A percentile compares a stretch with the other conserved stretches of the same genome.
phyloP scores from a whole-genome alignment of 1,140 invertebrate genomes.

The Brachionus sp. region DNA sequence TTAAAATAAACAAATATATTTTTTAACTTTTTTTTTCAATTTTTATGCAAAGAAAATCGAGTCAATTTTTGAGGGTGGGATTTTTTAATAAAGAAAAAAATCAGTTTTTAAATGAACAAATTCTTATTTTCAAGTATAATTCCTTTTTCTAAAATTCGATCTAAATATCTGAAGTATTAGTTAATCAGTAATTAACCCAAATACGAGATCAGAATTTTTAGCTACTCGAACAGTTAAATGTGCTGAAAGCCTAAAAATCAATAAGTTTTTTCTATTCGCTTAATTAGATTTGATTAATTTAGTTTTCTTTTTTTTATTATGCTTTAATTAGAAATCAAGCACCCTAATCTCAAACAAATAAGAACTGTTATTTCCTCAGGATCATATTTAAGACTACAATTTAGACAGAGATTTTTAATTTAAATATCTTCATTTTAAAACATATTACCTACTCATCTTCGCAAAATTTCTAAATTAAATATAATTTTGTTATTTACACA shows the following conservation, averaged over 20 bases:
- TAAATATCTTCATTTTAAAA: neutral
- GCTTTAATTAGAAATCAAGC: neutral
- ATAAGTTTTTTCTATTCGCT: neutral
- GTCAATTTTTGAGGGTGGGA: too few relatives aligned
- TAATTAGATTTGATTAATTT: neutral
- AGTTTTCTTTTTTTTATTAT: neutral
- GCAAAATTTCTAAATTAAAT: neutral
- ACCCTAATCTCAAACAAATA: neutral
- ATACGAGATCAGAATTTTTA: neutral
- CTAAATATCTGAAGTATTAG: neutral
- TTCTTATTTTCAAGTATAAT: neutral
- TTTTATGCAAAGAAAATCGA: too few relatives aligned
- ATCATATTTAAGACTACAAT: neutral
- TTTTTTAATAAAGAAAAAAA: neutral
- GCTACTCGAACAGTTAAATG: neutral
- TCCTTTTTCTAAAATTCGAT: neutral
- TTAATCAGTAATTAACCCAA: neutral
- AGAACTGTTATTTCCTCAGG: neutral
- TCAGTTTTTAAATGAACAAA: neutral
- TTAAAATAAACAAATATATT: too few relatives aligned
- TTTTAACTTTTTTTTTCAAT: too few relatives aligned
- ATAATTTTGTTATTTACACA: neutral
- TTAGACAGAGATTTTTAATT: neutral
- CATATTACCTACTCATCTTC: neutral
- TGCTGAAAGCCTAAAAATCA: neutral